Conservation (phyloP, 2,797 vertebrate genomes). For the Sebastes reedi region DNA sequence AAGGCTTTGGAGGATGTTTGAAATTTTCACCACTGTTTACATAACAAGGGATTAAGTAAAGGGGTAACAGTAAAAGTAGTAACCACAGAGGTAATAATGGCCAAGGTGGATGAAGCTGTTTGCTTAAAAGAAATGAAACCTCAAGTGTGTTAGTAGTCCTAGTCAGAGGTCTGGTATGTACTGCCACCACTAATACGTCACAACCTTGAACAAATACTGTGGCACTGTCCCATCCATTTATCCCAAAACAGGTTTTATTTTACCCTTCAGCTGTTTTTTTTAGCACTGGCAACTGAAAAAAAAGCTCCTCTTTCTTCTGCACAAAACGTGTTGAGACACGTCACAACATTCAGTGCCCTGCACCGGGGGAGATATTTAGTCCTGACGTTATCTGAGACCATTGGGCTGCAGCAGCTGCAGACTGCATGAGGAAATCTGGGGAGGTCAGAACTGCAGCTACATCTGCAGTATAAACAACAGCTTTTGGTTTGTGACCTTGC, state of each 20-base stretch:
- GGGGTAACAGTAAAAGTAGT: too few species aligned
- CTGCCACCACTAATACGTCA: neutral
- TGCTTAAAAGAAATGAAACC: neutral
- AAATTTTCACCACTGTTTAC: neutral
- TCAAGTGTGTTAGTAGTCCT: neutral
- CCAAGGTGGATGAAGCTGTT: neutral
- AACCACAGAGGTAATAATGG: neutral
- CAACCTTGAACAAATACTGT: neutral
- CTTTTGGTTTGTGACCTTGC: neutral
- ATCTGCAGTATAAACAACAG: neutral
- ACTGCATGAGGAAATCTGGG: neutral
- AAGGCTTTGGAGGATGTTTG: neutral
- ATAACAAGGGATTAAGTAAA: neutral
- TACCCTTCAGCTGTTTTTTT: too few species aligned
- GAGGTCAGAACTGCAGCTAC: neutral
- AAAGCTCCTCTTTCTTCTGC: neutral
- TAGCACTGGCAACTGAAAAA: too few species aligned
- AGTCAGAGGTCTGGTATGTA: too few species aligned
- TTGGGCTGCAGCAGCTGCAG: neutral
- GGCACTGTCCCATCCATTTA: too few species aligned
- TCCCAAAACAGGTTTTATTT: neutral
- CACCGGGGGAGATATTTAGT: too few species aligned
- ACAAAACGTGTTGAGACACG: neutral
- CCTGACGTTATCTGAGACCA: neutral
- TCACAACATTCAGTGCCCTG: neutral